These are phyloP conservation scores for Metalampra italica DNA, from an alignment of 2,888 invertebrate genomes.

Conservation along the genomic window DNA sequence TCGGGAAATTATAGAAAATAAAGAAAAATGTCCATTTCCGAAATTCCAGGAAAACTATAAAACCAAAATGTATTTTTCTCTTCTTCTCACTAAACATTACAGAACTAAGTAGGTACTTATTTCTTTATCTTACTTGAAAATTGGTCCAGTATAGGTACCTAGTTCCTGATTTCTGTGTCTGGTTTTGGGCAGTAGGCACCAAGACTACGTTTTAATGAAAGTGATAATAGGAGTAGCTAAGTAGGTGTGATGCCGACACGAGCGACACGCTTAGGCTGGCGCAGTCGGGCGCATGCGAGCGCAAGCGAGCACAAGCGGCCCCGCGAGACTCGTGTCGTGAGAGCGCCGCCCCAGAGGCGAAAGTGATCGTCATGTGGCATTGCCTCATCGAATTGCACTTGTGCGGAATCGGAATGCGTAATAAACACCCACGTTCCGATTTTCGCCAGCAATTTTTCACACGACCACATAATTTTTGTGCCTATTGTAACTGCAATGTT, in stretches of 20 bases:
- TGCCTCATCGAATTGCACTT: slow-evolving; percentile 64
- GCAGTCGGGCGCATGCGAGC: no score
- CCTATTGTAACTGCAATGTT: slow-evolving; percentile 47
- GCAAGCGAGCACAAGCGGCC: slow-evolving; percentile 4
- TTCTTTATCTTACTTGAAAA: no score
- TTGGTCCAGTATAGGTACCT: not conserved
- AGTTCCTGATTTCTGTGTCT: not conserved
- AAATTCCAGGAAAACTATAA: no score
- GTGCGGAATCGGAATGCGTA: slow-evolving; percentile 53
- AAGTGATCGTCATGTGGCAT: slow-evolving; percentile 57
- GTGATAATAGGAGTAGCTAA: no score
- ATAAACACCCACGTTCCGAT: slow-evolving; percentile 69
- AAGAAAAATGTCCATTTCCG: no score
- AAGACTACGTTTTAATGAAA: no score
- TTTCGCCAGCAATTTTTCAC: slow-evolving; percentile 63
- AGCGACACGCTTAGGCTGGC: not conserved
- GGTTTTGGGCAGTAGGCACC: no score
- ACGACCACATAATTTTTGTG: slow-evolving; percentile 56
- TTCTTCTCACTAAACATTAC: no score
- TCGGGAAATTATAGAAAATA: no score
- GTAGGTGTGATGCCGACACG: not conserved
- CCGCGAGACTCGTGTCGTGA: slow-evolving; percentile 22
- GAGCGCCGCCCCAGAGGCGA: slow-evolving; percentile 48
- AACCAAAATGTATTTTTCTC: no score
- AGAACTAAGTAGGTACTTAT: no score